phyloP scores from a whole-genome alignment of 2,113 vertebrate genomes.

The Loxodonta africana region DNA sequence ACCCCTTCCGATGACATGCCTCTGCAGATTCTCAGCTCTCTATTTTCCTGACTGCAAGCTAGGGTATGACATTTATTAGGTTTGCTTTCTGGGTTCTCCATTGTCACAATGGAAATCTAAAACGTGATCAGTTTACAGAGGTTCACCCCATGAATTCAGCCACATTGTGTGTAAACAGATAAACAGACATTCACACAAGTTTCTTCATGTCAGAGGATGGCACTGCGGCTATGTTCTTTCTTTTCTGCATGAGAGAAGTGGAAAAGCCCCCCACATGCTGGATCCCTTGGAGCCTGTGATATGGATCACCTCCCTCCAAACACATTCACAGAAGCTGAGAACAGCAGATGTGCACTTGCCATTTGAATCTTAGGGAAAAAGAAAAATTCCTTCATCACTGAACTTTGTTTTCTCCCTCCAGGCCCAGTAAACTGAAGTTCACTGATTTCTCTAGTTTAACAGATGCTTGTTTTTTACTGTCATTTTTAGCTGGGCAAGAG shows the following conservation, averaged over 20 bases:
- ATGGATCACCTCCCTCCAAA: slow-evolving; percentile 50
- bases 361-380: slow-evolving; percentile 67
- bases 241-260: slow-evolving; percentile 29
- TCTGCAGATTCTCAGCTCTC: not conserved
- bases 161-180: slow-evolving; percentile 7
- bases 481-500: slow-evolving; percentile 52
- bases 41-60: slow-evolving; percentile 39
- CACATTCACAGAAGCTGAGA: slow-evolving; percentile 65
- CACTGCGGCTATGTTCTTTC: slow-evolving; percentile 46
- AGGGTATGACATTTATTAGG: not conserved
- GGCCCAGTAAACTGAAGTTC: slow-evolving; percentile 63
- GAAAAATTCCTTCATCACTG: slow-evolving; percentile 50
- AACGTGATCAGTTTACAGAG: not conserved
- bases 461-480: slow-evolving; percentile 62
- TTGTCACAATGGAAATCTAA: not conserved
- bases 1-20: not conserved
- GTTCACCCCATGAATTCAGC: slow-evolving; percentile 30
- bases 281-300: slow-evolving; percentile 31
- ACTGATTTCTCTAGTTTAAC: slow-evolving; percentile 66
- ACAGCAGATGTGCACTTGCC: slow-evolving; percentile 62
- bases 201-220: slow-evolving; percentile 31
- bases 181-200: slow-evolving; percentile 34
- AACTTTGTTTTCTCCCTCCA: slow-evolving; percentile 7
- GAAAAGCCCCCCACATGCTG: slow-evolving; percentile 23
- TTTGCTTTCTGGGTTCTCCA: slow-evolving; percentile 33